Conservation (phyloP, 2,888 invertebrate genomes). For the Apamea epomidion region DNA sequence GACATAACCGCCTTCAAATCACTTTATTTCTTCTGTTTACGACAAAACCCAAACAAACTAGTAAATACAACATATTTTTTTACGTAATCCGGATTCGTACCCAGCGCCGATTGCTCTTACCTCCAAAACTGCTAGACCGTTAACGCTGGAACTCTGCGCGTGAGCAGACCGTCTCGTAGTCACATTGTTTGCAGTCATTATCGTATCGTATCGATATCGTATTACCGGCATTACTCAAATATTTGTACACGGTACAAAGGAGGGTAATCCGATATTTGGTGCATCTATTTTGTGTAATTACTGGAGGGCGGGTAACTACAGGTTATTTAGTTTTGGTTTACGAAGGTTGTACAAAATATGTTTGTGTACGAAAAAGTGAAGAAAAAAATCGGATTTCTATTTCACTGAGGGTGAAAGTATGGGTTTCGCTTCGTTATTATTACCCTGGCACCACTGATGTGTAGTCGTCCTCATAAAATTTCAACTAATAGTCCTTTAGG, state of each 20-base stretch:
- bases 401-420: slow-evolving; percentile 32
- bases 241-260: slow-evolving; percentile 75
- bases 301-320: slow-evolving; percentile 44
- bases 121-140: slow-evolving; percentile 66
- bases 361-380: slow-evolving; percentile 1
- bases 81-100: slow-evolving; percentile 11
- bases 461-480: neutral
- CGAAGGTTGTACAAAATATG: slow-evolving; percentile 1
- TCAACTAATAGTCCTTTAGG: neutral
- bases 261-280: slow-evolving; percentile 82
- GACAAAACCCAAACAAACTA: neutral
- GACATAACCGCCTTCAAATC: neutral
- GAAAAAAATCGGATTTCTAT: slow-evolving; percentile 14
- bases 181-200: slow-evolving; percentile 85
- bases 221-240: slow-evolving; percentile 79
- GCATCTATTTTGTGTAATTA: slow-evolving; percentile 62
- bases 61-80: neutral
- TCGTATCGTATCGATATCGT: slow-evolving; percentile 78
- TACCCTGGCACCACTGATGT: neutral
- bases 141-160: slow-evolving; percentile 62
- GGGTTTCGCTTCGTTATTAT: neutral
- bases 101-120: slow-evolving; percentile 49
- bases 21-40: neutral
- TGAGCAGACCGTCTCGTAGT: slow-evolving; percentile 77
- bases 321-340: slow-evolving; percentile 50